These are phyloP conservation scores for Thalpophila matura DNA, from an alignment of 2,888 invertebrate species.

Conservation along the genomic window DNA sequence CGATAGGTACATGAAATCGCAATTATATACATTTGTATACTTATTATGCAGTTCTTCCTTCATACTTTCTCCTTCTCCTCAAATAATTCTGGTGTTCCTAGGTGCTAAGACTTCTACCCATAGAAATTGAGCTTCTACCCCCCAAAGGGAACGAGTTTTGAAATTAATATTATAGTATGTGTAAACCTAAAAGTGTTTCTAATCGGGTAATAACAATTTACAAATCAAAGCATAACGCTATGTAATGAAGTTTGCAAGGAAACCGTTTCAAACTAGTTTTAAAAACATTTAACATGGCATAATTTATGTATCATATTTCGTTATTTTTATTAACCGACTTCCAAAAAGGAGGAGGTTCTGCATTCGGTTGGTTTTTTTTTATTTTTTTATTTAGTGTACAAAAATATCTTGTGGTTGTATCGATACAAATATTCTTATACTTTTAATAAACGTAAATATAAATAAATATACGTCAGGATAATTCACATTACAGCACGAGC, in stretches of 20 bases:
- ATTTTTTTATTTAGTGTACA: too few species aligned
- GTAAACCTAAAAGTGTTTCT: conserved; percentile 24
- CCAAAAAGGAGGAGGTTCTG: too few species aligned
- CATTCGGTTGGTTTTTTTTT: too few species aligned
- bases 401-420: too few species aligned
- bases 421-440: not conserved
- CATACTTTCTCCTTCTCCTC: not conserved
- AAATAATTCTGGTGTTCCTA: not conserved
- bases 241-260: conserved; percentile 32
- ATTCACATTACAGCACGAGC: not conserved
- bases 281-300: conserved; percentile 42
- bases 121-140: too few species aligned
- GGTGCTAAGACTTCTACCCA: not conserved
- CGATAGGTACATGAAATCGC: not conserved
- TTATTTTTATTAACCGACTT: conserved; percentile 10
- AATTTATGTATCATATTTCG: conserved; percentile 18
- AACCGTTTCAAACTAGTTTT: conserved; percentile 41
- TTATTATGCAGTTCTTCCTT: not conserved
- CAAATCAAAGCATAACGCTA: conserved; percentile 44
- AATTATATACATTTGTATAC: too few species aligned
- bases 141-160: not conserved
- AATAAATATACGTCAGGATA: too few species aligned
- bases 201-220: conserved; percentile 41
- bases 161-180: conserved; percentile 3
- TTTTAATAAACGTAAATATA: not conserved